These are phyloP conservation scores for Deilephila porcellus DNA, from an alignment of 2,888 invertebrate species.

Conservation along the genomic window DNA sequence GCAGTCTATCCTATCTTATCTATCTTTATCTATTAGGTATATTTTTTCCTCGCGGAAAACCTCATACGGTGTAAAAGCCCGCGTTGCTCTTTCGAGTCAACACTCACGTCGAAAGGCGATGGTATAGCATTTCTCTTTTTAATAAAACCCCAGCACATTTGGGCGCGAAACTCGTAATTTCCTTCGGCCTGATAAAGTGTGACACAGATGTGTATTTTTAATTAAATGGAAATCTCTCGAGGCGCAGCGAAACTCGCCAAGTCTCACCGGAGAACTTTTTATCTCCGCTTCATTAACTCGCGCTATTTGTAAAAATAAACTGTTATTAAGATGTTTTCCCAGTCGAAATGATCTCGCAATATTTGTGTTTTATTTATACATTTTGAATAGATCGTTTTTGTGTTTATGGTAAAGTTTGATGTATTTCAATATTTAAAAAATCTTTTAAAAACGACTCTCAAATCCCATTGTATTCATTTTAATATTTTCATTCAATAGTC, in stretches of 20 bases:
- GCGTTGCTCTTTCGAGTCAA: neutral
- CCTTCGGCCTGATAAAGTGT: slow-evolving; percentile 28
- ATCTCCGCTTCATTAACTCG: slow-evolving; percentile 24
- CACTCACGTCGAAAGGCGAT: neutral
- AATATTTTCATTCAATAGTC: too few relatives aligned
- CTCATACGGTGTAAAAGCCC: neutral
- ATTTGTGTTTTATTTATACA: neutral
- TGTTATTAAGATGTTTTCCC: slow-evolving; percentile 14
- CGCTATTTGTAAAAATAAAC: slow-evolving; percentile 23
- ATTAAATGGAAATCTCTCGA: slow-evolving; percentile 30
- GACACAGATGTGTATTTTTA: slow-evolving; percentile 33
- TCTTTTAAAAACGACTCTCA: too few relatives aligned
- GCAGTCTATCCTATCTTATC: too few relatives aligned
- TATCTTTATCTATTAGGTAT: too few relatives aligned
- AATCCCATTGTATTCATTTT: too few relatives aligned
- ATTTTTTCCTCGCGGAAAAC: neutral
- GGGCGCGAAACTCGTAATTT: slow-evolving; percentile 22
- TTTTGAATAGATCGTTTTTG: neutral
- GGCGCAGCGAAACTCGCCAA: slow-evolving; percentile 6
- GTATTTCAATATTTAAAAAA: too few relatives aligned
- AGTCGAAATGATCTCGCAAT: neutral
- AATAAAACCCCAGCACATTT: slow-evolving; percentile 12
- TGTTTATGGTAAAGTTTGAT: neutral
- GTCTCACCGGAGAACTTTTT: slow-evolving; percentile 20
- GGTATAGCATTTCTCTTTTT: slow-evolving; percentile 2